phyloP scores from a whole-genome alignment of 2,888 invertebrate genomes.

The Tenthredo amoena region DNA sequence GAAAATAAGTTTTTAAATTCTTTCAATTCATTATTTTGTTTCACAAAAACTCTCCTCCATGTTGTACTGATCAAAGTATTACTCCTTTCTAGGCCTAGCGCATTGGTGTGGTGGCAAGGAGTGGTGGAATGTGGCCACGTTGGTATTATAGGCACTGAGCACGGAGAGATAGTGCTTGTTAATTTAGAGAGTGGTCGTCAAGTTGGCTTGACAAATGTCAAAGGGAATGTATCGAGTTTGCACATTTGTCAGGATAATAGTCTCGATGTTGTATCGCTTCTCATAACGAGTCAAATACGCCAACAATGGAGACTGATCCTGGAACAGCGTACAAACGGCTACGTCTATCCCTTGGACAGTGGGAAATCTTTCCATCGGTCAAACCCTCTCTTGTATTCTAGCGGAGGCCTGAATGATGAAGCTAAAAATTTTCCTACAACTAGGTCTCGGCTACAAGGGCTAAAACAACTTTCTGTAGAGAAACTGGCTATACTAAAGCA shows the following conservation, averaged over 20 bases:
- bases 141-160: conserved; percentile 76
- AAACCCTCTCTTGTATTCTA: conserved; percentile 63
- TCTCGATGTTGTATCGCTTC: conserved; percentile 80
- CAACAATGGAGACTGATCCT: conserved; percentile 91
- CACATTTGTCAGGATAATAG: conserved; percentile 88
- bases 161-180: conserved; percentile 84
- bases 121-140: conserved; percentile 71
- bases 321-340: conserved; percentile 88
- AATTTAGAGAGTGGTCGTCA: conserved; percentile 86
- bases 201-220: conserved; percentile 84
- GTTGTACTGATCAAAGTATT: neutral
- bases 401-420: conserved; percentile 70
- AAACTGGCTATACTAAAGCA: conserved; percentile 84
- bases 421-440: conserved; percentile 72
- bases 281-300: conserved; percentile 87
- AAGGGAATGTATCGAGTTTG: conserved; percentile 82
- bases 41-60: neutral
- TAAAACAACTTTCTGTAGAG: conserved; percentile 86
- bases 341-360: conserved; percentile 82
- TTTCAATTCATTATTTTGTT: neutral
- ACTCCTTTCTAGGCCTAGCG: conserved; percentile 69
- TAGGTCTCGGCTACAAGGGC: conserved; percentile 82
- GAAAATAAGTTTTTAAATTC: neutral
- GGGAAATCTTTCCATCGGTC: conserved; percentile 56
- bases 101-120: conserved; percentile 76